A percentile compares a stretch with the other conserved stretches of the same genome.
Conservation (phyloP, 2,888 invertebrate genomes). For the Pammene aurita region DNA sequence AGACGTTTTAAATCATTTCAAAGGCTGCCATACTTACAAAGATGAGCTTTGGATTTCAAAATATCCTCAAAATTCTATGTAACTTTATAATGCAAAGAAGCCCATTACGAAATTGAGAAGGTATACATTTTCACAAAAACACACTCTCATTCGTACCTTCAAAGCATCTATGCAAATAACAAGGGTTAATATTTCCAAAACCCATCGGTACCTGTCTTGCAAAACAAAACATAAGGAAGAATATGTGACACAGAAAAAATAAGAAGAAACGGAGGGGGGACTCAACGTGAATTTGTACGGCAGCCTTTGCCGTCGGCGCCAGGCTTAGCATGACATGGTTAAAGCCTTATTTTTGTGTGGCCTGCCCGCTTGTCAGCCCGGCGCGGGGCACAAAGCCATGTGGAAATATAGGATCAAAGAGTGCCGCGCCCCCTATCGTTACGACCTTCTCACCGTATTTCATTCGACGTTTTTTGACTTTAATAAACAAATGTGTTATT, state of each 20-base stretch:
- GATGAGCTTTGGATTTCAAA: slow-evolving; percentile 17
- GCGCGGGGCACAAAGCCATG: slow-evolving; percentile 79
- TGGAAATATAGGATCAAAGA: slow-evolving; percentile 82
- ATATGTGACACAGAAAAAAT: slow-evolving; percentile 58
- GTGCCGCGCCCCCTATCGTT: slow-evolving; percentile 67
- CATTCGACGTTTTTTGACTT: slow-evolving; percentile 42
- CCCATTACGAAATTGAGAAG: slow-evolving; percentile 21
- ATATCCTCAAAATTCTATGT: slow-evolving; percentile 11
- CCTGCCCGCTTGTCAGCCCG: slow-evolving; percentile 80
- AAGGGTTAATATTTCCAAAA: slow-evolving; percentile 4
- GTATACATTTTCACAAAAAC: not conserved
- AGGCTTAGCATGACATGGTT: slow-evolving; percentile 82
- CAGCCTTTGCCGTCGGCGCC: slow-evolving; percentile 81
- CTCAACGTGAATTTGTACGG: slow-evolving; percentile 79
- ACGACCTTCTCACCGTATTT: slow-evolving; percentile 49
- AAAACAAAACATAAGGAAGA: slow-evolving; percentile 53
- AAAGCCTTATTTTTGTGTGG: slow-evolving; percentile 83
- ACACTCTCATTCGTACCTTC: not conserved
- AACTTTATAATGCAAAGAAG: not conserved
- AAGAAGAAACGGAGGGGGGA: slow-evolving; percentile 62
- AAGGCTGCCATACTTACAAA: slow-evolving; percentile 41
- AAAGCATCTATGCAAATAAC: slow-evolving; percentile 11
- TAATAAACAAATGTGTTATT: slow-evolving; percentile 35
- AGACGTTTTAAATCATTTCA: slow-evolving; percentile 68
- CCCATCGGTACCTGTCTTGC: slow-evolving; percentile 12